Evolutionary conservation across 64 coral and sea anemone species (phyloP).

Genomic region (Catalaphyllia jardinei): DNA sequence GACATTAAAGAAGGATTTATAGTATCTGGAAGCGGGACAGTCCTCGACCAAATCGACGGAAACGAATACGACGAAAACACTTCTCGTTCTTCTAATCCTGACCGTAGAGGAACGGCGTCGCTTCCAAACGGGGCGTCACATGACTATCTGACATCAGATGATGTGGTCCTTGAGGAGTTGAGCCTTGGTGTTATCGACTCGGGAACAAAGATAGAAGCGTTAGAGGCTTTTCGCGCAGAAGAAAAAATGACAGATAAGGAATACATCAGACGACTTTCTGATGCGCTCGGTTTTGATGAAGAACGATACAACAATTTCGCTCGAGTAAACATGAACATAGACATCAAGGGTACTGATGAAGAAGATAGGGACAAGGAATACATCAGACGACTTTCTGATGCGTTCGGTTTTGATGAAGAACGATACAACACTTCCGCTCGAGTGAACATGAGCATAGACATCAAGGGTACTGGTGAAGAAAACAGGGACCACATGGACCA

Average conservation of each 20-base stretch:
- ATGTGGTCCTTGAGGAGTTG: conserved; percentile 5
- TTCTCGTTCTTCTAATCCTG: no score
- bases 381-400: conserved; percentile 1
- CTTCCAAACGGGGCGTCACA: neutral
- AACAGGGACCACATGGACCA: neutral
- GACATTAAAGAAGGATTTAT: conserved; percentile 34
- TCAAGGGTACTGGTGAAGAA: neutral
- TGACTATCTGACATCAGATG: conserved; percentile 2
- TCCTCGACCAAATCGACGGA: conserved; percentile 12
- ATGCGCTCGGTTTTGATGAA: conserved; percentile 38
- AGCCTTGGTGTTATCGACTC: conserved; percentile 7
- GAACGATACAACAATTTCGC: conserved; percentile 44
- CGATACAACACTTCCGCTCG: conserved; percentile 46
- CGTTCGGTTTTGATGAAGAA: conserved; percentile 40
- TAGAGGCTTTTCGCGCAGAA: neutral
- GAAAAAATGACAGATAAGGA: conserved; percentile 22
- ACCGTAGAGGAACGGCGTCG: neutral
- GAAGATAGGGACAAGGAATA: neutral
- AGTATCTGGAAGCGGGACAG: conserved; percentile 38
- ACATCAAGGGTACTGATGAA: neutral
- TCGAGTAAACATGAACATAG: conserved; percentile 35
- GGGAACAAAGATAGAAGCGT: neutral
- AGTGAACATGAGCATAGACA: conserved; percentile 25
- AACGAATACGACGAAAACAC: neutral
- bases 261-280: conserved; percentile 6